Percentiles rank a stretch among this genome's conserved stretches.
Conservation (phyloP, 2,113 vertebrate species). For the Rhinopithecus roxellana region DNA sequence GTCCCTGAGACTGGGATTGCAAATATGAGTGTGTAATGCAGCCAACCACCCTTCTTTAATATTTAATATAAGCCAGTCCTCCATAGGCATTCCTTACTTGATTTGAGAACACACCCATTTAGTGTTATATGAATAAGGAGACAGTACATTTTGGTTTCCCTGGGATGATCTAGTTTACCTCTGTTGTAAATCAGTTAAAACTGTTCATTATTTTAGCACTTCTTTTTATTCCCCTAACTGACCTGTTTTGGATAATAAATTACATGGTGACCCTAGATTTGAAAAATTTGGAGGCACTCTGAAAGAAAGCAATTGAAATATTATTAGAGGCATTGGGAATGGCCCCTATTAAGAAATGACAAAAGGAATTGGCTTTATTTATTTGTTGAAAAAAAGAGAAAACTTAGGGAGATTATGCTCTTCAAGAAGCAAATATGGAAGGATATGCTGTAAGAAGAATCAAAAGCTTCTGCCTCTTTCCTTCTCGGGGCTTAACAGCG, state of each 20-base stretch:
- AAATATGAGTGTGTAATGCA: background rate
- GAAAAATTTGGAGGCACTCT: background rate
- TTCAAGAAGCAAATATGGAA: background rate
- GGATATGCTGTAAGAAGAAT: background rate
- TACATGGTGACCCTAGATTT: background rate
- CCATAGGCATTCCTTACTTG: background rate
- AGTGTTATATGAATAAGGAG: background rate
- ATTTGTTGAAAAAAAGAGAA: slow-evolving; percentile 30
- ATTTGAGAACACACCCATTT: background rate
- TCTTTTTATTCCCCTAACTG: background rate
- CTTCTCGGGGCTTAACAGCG: background rate
- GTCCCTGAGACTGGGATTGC: background rate
- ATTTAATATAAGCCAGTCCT: background rate
- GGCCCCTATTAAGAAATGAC: background rate
- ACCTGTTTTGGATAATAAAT: background rate
- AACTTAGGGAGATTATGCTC: background rate
- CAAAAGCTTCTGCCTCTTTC: background rate
- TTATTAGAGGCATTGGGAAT: background rate
- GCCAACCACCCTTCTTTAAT: background rate
- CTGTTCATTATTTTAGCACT: background rate
- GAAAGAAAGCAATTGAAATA: background rate
- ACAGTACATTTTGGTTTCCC: background rate
- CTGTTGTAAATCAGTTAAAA: background rate
- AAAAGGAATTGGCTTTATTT: background rate
- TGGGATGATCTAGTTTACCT: background rate